phyloP scores from a whole-genome alignment of 2,888 invertebrate genomes.

The Pterostichus niger region DNA sequence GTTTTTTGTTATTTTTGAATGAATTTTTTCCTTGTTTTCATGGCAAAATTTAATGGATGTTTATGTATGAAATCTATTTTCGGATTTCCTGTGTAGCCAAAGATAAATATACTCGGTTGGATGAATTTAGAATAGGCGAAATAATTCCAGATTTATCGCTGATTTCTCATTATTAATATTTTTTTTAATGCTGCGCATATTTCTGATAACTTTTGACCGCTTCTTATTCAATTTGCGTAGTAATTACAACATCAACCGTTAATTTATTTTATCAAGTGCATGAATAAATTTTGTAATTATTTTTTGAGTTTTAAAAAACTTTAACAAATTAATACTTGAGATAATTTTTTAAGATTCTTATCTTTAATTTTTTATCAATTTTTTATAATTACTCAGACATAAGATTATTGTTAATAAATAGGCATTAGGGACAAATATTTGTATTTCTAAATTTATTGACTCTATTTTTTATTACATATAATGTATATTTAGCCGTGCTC shows the following conservation, averaged over 20 bases:
- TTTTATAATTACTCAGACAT: background rate
- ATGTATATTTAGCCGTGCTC: conserved; percentile 11
- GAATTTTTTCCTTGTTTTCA: background rate
- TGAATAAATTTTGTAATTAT: conserved; percentile 29
- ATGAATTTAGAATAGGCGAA: conserved; percentile 2
- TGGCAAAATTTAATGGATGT: conserved; percentile 19
- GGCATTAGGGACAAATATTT: background rate
- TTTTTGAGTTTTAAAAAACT: conserved; percentile 1
- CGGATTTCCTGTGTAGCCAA: conserved; percentile 46
- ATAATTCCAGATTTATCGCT: conserved; percentile 23
- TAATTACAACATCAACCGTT: conserved; percentile 3
- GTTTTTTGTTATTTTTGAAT: conserved; percentile 1
- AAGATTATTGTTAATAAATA: background rate
- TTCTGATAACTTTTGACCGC: conserved; percentile 35
- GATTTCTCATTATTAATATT: background rate
- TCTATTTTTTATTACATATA: no score
- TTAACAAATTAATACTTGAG: conserved; percentile 17
- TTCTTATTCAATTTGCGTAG: background rate
- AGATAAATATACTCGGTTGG: conserved; percentile 28
- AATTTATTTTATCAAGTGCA: conserved; percentile 21
- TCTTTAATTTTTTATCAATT: conserved; percentile 13
- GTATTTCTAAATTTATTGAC: background rate
- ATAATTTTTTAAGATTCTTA: conserved; percentile 27
- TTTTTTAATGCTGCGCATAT: background rate
- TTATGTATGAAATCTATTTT: conserved; percentile 53